Conservation (phyloP, 2,888 invertebrate genomes). For the Amiota communis region DNA sequence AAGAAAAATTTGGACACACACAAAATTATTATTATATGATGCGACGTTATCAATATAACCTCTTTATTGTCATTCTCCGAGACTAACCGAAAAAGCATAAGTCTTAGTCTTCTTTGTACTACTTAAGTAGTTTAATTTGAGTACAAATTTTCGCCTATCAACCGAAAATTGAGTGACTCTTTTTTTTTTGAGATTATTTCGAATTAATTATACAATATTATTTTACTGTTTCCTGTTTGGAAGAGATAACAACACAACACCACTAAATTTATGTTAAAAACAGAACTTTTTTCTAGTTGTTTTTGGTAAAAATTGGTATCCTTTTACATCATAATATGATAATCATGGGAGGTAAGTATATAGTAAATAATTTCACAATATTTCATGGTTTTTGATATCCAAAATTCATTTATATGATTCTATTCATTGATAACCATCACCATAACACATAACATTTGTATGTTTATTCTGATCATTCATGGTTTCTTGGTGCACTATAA, state of each 20-base stretch:
- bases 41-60: conserved; percentile 27
- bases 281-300: background rate
- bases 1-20: conserved; percentile 8
- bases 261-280: background rate
- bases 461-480: too few relatives aligned
- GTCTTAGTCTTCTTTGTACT: too few relatives aligned
- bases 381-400: too few relatives aligned
- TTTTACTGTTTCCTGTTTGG: conserved; percentile 18
- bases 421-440: too few relatives aligned
- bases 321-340: background rate
- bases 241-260: background rate
- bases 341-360: too few relatives aligned
- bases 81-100: conserved; percentile 8
- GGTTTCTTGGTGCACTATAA: background rate
- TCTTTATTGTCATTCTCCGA: conserved; percentile 11
- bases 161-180: conserved; percentile 24
- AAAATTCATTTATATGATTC: too few relatives aligned
- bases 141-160: conserved; percentile 18
- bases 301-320: background rate
- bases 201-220: background rate
- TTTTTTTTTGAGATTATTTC: conserved; percentile 9
- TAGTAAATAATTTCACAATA: too few relatives aligned
- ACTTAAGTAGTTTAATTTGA: conserved; percentile 17
- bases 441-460: too few relatives aligned
- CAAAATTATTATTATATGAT: background rate